phyloP scores from a whole-genome alignment of 2,888 invertebrate species.

The Rhorus exstirpatorius region DNA sequence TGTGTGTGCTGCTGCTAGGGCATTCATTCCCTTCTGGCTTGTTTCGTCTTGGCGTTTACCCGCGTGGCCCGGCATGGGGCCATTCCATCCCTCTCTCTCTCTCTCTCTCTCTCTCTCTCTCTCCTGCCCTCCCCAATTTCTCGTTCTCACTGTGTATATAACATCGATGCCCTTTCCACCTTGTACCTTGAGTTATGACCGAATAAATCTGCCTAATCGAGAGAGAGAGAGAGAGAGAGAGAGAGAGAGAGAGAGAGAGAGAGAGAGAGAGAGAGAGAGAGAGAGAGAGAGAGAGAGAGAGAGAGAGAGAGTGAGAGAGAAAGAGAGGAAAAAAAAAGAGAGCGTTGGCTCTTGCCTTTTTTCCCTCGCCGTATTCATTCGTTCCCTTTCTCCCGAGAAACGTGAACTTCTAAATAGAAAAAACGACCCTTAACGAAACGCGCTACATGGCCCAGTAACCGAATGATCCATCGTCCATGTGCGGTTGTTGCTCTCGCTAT shows the following conservation, averaged over 20 bases:
- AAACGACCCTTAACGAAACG: conserved; percentile 60
- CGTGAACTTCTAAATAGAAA: conserved; percentile 60
- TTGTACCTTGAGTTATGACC: conserved; percentile 61
- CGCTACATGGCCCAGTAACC: conserved; percentile 23
- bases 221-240: conserved; percentile 19
- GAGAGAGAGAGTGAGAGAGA: conserved; percentile 6
- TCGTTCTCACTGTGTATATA: conserved; percentile 43
- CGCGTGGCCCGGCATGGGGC: conserved; percentile 61
- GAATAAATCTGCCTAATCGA: conserved; percentile 70
- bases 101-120: background rate
- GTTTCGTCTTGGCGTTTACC: conserved; percentile 40
- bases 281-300: conserved; percentile 34
- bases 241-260: conserved; percentile 21
- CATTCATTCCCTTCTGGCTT: conserved; percentile 56
- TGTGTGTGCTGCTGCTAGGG: too few relatives aligned
- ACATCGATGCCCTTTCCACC: conserved; percentile 54
- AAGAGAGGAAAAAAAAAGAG: too few relatives aligned
- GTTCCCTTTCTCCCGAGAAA: conserved; percentile 10
- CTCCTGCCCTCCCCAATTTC: conserved; percentile 51
- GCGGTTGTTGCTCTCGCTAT: conserved; percentile 12
- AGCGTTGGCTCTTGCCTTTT: background rate
- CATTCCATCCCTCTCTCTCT: conserved; percentile 13
- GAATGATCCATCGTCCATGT: conserved; percentile 61
- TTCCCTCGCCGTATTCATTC: background rate
- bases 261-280: conserved; percentile 34